A percentile compares a stretch with the other conserved stretches of the same genome.
Conservation (phyloP, 2,888 invertebrate genomes). For the Metacarcinus magister region DNA sequence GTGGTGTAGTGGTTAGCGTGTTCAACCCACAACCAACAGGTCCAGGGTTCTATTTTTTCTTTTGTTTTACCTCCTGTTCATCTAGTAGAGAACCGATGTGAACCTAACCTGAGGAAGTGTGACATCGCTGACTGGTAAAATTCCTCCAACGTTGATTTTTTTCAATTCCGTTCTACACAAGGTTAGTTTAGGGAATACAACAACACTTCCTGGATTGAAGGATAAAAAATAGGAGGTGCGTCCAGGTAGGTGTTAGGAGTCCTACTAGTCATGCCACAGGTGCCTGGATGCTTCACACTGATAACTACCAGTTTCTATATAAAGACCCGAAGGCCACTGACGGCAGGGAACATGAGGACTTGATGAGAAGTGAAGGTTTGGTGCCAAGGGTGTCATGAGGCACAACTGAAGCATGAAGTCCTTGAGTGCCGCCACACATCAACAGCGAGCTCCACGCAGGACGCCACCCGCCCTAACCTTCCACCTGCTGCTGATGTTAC, state of each 20-base stretch:
- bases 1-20: neutral
- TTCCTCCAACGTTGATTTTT: neutral
- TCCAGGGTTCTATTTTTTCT: no score
- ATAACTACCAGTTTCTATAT: no score
- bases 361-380: neutral
- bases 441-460: neutral
- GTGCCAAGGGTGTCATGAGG: neutral
- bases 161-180: no score
- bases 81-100: neutral
- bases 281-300: no score
- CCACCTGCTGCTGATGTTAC: neutral
- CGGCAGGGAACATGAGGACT: neutral
- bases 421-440: neutral
- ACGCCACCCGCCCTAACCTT: neutral
- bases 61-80: no score
- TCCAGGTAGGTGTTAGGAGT: no score
- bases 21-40: no score
- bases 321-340: neutral
- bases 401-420: neutral
- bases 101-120: neutral
- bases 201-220: neutral
- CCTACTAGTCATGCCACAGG: no score
- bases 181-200: neutral
- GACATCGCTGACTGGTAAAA: neutral
- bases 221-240: no score